Base-by-base conservation (phyloP, 30 jellyfish, hydroid and myxozoan genomes). In the Aurelia aurita region DNA sequence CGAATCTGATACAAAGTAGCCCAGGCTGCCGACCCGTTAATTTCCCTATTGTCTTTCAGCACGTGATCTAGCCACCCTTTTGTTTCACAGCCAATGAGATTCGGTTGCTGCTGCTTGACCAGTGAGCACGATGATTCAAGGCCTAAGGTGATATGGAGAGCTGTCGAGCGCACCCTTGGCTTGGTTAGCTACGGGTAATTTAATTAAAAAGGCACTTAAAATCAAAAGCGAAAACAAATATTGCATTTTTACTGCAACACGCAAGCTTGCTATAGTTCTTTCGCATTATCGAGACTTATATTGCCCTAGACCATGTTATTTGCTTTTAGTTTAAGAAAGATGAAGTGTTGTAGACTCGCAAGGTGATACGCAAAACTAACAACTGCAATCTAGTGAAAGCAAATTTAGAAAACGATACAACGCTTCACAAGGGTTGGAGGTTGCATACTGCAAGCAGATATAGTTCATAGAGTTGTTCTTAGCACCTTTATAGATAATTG, bases 61-160 rank as follows among this genome's bases (percentile, higher is more conserved):
- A 58, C 59, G 76, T 54, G 75, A 57, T 18, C 28, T 75, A 75
- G 74, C 19, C 72, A 15, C 31, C 59, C 62, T 29, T 16, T 43
- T 29, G 76, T 61, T 57, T 57, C 13, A 23, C 63, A 57, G 49
- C 87, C 87, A 75, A 75, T 75, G 77, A 27, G 77, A 54, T 55
- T 21, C 13, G 75, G 11, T 16, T 1, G 29, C 62, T 25, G 44
- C 51, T 29, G 75, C 34, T 44, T 75, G 87, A 75, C 87, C 87
- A 75, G 87, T 75, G 87, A 75, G 43, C 87, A 75, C 75, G 1
- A 66, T 51, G 51, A n/a, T 75, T 75, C 59, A 75, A 75, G 87
- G 87, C 87, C 87, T 66, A 31, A 75, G 87, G 87, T 75, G 87
- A 75, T 75, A 73, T 63, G 58, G 61, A 28, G 59, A 57, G 75